Conservation (phyloP, 2,888 invertebrate species). For the Epinotia ramella region DNA sequence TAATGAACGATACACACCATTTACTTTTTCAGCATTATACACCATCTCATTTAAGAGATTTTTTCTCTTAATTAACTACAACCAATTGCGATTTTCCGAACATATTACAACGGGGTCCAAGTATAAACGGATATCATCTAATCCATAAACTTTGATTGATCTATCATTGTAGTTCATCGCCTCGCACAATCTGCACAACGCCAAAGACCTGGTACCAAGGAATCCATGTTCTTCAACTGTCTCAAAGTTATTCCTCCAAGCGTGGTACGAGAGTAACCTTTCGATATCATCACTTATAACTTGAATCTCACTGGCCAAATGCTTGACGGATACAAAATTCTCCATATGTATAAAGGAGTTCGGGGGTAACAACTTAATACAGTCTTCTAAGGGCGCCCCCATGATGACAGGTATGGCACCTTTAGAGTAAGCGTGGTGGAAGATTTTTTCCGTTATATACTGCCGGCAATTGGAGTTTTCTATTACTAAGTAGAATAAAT, state of each 20-base stretch:
- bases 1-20: too few species aligned
- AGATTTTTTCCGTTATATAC: slow-evolving; percentile 89
- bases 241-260: slow-evolving; percentile 85
- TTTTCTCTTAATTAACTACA: background rate
- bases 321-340: slow-evolving; percentile 77
- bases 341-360: slow-evolving; percentile 86
- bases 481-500: slow-evolving; percentile 89
- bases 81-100: background rate
- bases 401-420: slow-evolving; percentile 88
- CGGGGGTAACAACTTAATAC: slow-evolving; percentile 84
- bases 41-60: background rate
- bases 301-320: slow-evolving; percentile 82
- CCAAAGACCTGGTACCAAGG: slow-evolving; percentile 85
- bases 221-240: slow-evolving; percentile 89
- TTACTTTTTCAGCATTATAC: too few species aligned
- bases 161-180: slow-evolving; percentile 87
- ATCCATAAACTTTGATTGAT: slow-evolving; percentile 56
- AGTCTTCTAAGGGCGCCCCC: slow-evolving; percentile 83
- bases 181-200: slow-evolving; percentile 88
- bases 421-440: slow-evolving; percentile 87
- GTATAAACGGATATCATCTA: slow-evolving; percentile 55
- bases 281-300: slow-evolving; percentile 70
- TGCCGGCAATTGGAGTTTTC: slow-evolving; percentile 89
- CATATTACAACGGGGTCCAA: slow-evolving; percentile 52
- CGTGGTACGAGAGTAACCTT: slow-evolving; percentile 76